These are phyloP conservation scores for Fratercula arctica DNA, from an alignment of 2,797 vertebrate genomes.

Conservation along the genomic window DNA sequence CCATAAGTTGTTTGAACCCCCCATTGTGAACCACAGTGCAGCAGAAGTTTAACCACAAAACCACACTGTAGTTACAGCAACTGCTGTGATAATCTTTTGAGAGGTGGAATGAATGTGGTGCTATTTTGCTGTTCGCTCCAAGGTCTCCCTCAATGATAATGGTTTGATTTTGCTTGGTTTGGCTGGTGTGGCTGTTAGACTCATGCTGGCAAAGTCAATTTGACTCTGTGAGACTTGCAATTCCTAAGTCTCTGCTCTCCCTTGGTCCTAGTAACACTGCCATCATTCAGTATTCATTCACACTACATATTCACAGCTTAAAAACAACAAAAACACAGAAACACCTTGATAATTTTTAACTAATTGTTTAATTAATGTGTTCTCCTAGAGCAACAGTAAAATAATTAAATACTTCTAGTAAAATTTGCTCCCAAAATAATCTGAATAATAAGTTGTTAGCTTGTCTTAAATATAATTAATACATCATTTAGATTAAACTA, in stretches of 20 bases:
- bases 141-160: conserved; percentile 20
- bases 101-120: conserved; percentile 37
- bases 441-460: background rate
- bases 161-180: conserved; percentile 45
- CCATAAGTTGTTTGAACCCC: background rate
- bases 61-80: conserved; percentile 17
- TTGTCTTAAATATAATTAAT: conserved; percentile 26
- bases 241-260: conserved; percentile 13
- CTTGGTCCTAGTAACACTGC: background rate
- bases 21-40: background rate
- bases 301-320: background rate
- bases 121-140: background rate
- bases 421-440: conserved; percentile 5
- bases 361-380: background rate
- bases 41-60: conserved; percentile 51
- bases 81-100: conserved; percentile 57
- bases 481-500: background rate
- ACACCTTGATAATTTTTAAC: background rate
- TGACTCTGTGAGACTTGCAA: background rate
- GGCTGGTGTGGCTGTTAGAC: background rate
- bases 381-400: background rate
- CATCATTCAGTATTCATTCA: conserved; percentile 29
- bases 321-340: background rate
- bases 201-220: conserved; percentile 35
- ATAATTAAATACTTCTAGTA: background rate